A percentile compares a stretch with the other conserved stretches of the same genome.
Conservation (phyloP, 1,140 invertebrate genomes). For the Chrysopa pallens region DNA sequence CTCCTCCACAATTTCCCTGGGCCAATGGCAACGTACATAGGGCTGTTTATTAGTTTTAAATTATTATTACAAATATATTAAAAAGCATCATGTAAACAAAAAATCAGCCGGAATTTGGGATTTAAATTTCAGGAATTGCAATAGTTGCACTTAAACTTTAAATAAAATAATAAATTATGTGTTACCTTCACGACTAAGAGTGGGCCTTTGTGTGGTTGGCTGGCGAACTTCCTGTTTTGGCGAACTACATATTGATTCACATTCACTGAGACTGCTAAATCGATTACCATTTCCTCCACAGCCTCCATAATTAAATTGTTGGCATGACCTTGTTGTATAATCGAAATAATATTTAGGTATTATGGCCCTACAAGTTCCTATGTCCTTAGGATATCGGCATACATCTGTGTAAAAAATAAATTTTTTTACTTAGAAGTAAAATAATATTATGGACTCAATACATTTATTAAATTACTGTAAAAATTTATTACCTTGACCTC, state of each 20-base stretch:
- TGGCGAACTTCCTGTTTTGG: slow-evolving; percentile 20
- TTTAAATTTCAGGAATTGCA: slow-evolving; percentile 1
- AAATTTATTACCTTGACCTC: slow-evolving; percentile 39
- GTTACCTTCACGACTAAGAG: slow-evolving; percentile 19
- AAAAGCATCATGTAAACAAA: background rate
- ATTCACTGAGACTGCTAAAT: slow-evolving; percentile 51
- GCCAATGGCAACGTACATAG: slow-evolving; percentile 44
- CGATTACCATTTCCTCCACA: slow-evolving; percentile 75
- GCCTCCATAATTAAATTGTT: slow-evolving; percentile 62
- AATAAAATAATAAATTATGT: background rate
- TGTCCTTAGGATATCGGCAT: slow-evolving; percentile 37
- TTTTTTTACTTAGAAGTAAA: slow-evolving; percentile 4
- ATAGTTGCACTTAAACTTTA: background rate
- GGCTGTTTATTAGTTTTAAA: slow-evolving; percentile 6
- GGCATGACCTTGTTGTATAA: slow-evolving; percentile 29
- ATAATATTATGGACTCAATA: background rate
- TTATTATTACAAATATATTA: slow-evolving; percentile 6
- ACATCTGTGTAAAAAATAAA: slow-evolving; percentile 26
- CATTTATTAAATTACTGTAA: background rate
- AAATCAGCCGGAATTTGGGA: background rate
- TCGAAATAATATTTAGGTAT: slow-evolving; percentile 56
- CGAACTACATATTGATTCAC: slow-evolving; percentile 42
- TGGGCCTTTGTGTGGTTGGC: slow-evolving; percentile 23
- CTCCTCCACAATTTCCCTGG: slow-evolving; percentile 38
- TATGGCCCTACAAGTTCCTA: slow-evolving; percentile 44